A percentile compares a stretch with the other conserved stretches of the same genome.
These are phyloP conservation scores for Anniella stebbinsi DNA, from an alignment of 2,797 vertebrate genomes.

Conservation along the genomic window DNA sequence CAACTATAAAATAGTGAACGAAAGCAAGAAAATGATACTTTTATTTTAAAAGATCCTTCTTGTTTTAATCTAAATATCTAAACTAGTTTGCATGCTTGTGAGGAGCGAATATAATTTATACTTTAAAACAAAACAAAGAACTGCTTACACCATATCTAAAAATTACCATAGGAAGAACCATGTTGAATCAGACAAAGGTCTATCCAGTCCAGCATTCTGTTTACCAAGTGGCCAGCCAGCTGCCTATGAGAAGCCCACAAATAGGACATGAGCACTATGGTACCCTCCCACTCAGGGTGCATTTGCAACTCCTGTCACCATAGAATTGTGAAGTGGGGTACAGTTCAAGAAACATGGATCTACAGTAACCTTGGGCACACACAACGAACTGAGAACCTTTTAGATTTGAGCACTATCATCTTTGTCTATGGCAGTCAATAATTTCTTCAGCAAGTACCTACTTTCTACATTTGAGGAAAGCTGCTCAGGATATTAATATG, in stretches of 20 bases:
- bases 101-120: background rate
- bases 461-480: constrained; percentile 40
- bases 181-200: too few relatives aligned
- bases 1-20: background rate
- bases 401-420: background rate
- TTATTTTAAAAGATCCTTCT: background rate
- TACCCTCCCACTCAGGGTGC: too few relatives aligned
- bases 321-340: background rate
- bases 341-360: background rate
- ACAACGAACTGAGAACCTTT: background rate
- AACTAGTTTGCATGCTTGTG: background rate
- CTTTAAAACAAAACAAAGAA: background rate
- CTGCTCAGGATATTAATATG: constrained; percentile 45
- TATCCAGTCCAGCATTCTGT: too few relatives aligned
- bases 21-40: constrained; percentile 15
- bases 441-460: constrained; percentile 33
- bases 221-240: too few relatives aligned
- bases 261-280: too few relatives aligned
- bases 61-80: background rate
- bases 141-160: background rate
- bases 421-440: constrained; percentile 8
- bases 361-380: background rate
- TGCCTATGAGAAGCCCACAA: too few relatives aligned
- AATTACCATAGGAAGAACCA: too few relatives aligned
- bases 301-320: background rate